Percentiles rank a stretch among this genome's conserved stretches.
Evolutionary conservation across 2,113 vertebrate genomes (phyloP).

Genomic region (Macrotis lagotis): DNA sequence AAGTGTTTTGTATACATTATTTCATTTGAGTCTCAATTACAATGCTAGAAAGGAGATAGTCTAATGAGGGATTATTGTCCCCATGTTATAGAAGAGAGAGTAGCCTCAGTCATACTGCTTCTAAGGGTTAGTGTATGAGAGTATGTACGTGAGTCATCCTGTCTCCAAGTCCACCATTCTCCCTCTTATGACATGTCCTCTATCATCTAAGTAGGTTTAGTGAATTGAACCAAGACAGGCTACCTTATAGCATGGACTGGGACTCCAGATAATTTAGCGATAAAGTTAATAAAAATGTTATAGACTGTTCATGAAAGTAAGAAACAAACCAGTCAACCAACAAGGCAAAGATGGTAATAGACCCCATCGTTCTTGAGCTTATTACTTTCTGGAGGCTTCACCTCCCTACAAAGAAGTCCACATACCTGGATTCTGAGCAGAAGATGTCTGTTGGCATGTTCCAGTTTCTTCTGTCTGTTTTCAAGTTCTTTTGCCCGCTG

Average conservation of each 20-base stretch:
- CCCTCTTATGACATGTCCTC: background rate
- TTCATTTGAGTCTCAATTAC: background rate
- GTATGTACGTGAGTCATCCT: background rate
- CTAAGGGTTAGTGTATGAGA: background rate
- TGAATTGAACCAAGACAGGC: background rate
- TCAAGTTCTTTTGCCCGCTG: slow-evolving; percentile 96
- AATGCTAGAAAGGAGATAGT: background rate
- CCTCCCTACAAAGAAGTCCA: background rate
- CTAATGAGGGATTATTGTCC: background rate
- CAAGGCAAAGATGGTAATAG: background rate
- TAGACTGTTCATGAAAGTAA: background rate
- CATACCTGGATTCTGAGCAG: slow-evolving; percentile 96
- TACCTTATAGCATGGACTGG: background rate
- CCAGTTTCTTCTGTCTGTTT: slow-evolving; percentile 95
- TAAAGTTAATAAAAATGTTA: background rate
- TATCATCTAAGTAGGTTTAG: background rate
- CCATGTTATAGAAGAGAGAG: background rate
- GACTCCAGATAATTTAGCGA: background rate
- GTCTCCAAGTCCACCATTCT: background rate
- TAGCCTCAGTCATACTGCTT: background rate
- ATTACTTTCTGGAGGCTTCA: background rate
- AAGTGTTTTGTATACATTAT: background rate
- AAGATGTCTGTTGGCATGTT: slow-evolving; percentile 94
- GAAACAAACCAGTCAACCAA: background rate
- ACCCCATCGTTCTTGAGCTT: background rate